These are phyloP conservation scores for Erythrolamprus reginae DNA, from an alignment of 2,113 vertebrate genomes.

Conservation along the genomic window DNA sequence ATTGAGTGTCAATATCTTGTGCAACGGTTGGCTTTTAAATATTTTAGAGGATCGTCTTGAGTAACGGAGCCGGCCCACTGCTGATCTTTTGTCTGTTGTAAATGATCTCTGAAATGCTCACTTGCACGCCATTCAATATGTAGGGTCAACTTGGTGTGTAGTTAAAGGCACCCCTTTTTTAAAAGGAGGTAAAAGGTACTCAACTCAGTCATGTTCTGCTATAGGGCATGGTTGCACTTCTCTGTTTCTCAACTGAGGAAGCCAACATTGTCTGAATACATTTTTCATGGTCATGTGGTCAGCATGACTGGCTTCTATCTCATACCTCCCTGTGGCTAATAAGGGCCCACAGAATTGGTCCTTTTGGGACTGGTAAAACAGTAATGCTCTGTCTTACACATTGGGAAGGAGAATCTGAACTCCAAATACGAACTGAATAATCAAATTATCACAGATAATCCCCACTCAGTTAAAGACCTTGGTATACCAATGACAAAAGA, in stretches of 20 bases:
- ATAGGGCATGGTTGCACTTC: background rate
- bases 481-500: too few relatives aligned
- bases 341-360: too few relatives aligned
- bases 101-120: background rate
- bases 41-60: conserved; percentile 31
- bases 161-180: background rate
- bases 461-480: too few relatives aligned
- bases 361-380: too few relatives aligned
- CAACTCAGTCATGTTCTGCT: background rate
- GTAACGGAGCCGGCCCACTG: conserved; percentile 7
- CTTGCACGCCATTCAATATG: background rate
- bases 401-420: too few relatives aligned
- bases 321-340: too few relatives aligned
- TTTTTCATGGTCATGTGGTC: background rate
- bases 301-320: too few relatives aligned
- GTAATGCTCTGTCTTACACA: too few relatives aligned
- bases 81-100: conserved; percentile 15
- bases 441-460: too few relatives aligned
- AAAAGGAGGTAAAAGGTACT: background rate
- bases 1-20: background rate
- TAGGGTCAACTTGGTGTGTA: background rate
- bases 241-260: background rate
- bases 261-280: background rate
- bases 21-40: conserved; percentile 17
- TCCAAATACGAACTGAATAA: too few relatives aligned